A percentile compares a stretch with the other conserved stretches of the same genome.
Evolutionary conservation across 1,140 invertebrate genomes (phyloP).

Genomic region (Goniozus legneri): DNA sequence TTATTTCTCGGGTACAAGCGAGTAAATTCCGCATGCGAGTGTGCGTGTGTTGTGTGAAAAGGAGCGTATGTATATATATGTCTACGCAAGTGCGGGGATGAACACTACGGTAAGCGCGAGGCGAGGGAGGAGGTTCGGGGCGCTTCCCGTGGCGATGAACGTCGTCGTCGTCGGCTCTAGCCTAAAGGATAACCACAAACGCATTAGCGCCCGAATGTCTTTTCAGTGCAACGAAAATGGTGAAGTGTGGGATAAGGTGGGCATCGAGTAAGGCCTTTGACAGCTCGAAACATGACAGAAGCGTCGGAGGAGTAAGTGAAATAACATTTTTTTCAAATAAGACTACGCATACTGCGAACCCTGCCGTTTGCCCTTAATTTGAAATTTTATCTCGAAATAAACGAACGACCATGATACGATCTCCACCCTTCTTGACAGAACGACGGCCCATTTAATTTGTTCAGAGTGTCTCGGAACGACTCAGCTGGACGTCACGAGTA

Average conservation of each 20-base stretch:
- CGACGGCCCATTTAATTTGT: no score
- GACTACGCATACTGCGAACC: no score
- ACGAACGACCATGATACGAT: not conserved
- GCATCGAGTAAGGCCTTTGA: conserved; percentile 48
- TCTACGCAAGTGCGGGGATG: conserved; percentile 26
- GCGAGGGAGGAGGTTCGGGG: conserved; percentile 24
- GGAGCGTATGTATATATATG: no score
- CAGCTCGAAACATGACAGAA: conserved; percentile 54
- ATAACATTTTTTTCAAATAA: not conserved
- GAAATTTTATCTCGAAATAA: no score
- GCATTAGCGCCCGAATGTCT: conserved; percentile 45
- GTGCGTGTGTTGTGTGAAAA: no score
- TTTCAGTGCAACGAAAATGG: conserved; percentile 55
- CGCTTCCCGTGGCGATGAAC: conserved; percentile 31
- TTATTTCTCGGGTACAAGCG: no score
- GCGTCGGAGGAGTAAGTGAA: conserved; percentile 54
- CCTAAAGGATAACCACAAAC: conserved; percentile 28
- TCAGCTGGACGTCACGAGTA: no score
- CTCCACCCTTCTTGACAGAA: no score
- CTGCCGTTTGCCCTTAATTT: no score
- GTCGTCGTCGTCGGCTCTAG: conserved; percentile 24
- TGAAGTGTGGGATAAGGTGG: conserved; percentile 49
- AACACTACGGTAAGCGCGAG: conserved; percentile 25
- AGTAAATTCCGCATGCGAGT: no score
- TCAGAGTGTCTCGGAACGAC: no score